Evolutionary conservation across 2,113 vertebrate species (phyloP), one percentile per base, ranked within the genome.

Genomic region (Hipposideros armiger): DNA sequence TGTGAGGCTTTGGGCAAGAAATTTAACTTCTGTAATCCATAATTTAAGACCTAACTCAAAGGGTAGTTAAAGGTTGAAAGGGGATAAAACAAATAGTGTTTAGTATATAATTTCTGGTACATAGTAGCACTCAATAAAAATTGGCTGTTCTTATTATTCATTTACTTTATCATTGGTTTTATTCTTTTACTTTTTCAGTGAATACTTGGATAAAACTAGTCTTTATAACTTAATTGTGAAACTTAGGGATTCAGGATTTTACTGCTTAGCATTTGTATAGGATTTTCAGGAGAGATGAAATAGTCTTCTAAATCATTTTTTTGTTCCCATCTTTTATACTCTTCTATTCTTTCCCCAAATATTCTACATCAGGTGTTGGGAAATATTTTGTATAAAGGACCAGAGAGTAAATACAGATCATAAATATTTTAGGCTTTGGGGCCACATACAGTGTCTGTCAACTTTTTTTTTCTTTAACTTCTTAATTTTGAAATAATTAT

Each of bases 201-300:
- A 87, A 42, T 89, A 67, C 50, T 81, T 87, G 47, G 2, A 1
- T 91, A 70, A 66, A 88, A 83, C 14, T 66, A 58, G 17, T 72
- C 40, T 87, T 88, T 82, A 28, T 16, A 74, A 11, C 17, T 77
- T 74, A 82, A n/a, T 95, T 69, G 17, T 95, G 69, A 87, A 95
- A 72, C 24, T 88, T 70, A 87, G 30, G 40, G 45, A 66, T 82
- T 86, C 32, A 52, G 4, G 7, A 73, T 88, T 91, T 60, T 80
- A 66, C 69, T 87, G 22, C 22, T 26, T 84, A 26, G 15, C 19
- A 81, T 90, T 69, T 91, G 24, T n/a, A 5, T 50, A 84, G 64
- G 28, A 78, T 90, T 95, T 90, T 91, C 56, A 93, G 36, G 30
- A 86, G 50, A 87, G n/a, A 54, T 78, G n/a, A 86, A 69, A 77